A percentile compares a stretch with the other conserved stretches of the same genome.
These are phyloP conservation scores for Isoperla grammatica DNA, from an alignment of 2,888 invertebrate species.

Conservation along the genomic window DNA sequence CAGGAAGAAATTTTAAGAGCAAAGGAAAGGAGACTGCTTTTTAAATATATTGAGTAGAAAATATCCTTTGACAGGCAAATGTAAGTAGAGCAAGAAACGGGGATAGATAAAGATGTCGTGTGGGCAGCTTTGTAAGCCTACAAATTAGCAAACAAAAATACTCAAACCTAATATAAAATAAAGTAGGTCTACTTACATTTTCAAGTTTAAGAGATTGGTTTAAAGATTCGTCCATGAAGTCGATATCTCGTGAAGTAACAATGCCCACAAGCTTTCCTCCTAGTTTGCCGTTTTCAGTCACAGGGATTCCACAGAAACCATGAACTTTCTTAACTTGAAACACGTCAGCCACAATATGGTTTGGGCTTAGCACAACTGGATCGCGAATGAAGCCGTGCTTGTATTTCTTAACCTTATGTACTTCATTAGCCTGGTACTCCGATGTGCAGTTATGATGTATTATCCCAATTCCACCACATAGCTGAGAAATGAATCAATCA, in stretches of 20 bases:
- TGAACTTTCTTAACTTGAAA: conserved; percentile 80
- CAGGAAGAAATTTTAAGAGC: too few relatives aligned
- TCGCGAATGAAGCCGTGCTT: conserved; percentile 98
- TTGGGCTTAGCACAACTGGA: conserved; percentile 88
- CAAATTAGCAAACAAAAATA: too few relatives aligned
- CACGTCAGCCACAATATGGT: conserved; percentile 83
- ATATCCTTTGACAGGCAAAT: too few relatives aligned
- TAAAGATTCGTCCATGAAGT: conserved; percentile 61
- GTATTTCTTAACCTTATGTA: conserved; percentile 95
- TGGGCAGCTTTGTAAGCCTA: too few relatives aligned
- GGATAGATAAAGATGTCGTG: too few relatives aligned
- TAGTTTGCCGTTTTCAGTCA: conserved; percentile 89
- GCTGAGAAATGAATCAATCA: neutral
- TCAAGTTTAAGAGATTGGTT: conserved; percentile 7
- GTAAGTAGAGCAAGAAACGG: too few relatives aligned
- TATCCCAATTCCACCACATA: conserved; percentile 95
- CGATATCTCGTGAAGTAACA: conserved; percentile 96
- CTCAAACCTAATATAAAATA: too few relatives aligned
- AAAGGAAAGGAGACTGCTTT: too few relatives aligned
- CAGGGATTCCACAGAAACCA: conserved; percentile 95
- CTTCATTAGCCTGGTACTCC: conserved; percentile 92
- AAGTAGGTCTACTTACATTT: conserved; percentile 3
- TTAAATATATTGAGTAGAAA: too few relatives aligned
- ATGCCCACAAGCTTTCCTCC: conserved; percentile 92
- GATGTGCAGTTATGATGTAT: conserved; percentile 95